Evolutionary conservation across 2,113 vertebrate species (phyloP), one percentile per base, ranked within the genome.

Genomic region (Prietella phreatophila): DNA sequence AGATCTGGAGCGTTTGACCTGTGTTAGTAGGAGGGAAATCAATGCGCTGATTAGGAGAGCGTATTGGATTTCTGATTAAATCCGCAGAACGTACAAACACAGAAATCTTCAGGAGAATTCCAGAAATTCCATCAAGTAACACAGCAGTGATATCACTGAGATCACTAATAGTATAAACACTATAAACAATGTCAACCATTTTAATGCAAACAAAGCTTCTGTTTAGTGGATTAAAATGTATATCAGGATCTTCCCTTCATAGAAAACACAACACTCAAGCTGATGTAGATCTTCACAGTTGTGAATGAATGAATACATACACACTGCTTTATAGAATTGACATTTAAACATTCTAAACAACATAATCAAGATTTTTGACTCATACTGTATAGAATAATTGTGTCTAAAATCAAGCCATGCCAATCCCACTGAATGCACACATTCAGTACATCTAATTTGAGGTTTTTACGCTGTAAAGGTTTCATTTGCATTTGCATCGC

Each of bases 61-160:
- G 61, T 89, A 86, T 92, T 85, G 19, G 76, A 87, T 92, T 92
- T 91, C 91, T 89, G 89, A 90, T 88, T 89, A 89, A 89, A 90
- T 79, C 83, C 87, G 82, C 83, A 85, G 78, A 14, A n/a, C 10
- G 17, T 73, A 55, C n/a, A 88, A 83, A 84, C n/a, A 47, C 58
- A 65, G 30, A 60, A 73, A 33, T 73, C 76, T 47, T 83, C 33
- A 39, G 71, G 60, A 85, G 63, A 83, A 89, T 81, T 87, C 88
- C 79, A 25, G 83, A 80, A 85, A 81, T 88, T 82, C 87, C 86
- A 33, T 71, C 15, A 47, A 80, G 79, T 76, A 39, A 71, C n/a
- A 53, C 15, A 56, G 61, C 33, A 39, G 20, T 82, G 85, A 89
- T 80, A 63, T 90, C 79, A 82, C 36, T 60, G 33, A 25, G 55